phyloP scores from a whole-genome alignment of 1,140 invertebrate genomes.

The Patella vulgata region DNA sequence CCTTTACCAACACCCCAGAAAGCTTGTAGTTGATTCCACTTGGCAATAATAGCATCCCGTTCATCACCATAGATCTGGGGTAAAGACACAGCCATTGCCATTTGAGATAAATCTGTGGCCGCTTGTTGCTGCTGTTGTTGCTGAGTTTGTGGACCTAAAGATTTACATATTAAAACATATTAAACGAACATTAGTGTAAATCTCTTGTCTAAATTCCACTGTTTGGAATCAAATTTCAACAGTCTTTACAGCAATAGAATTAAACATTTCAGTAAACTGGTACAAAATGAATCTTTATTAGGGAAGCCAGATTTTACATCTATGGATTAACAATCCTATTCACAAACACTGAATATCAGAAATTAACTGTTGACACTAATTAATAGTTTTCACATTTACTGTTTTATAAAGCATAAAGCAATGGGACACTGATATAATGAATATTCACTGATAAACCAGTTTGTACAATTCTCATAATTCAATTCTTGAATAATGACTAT shows the following conservation, averaged over 20 bases:
- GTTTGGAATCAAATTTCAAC: background rate
- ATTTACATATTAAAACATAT: constrained; percentile 5
- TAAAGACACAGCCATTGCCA: constrained; percentile 76
- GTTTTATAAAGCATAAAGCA: no score
- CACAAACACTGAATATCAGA: no score
- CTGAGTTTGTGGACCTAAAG: constrained; percentile 40
- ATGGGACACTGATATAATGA: no score
- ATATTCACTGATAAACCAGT: no score
- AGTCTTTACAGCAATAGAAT: background rate
- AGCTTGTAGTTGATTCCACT: constrained; percentile 94
- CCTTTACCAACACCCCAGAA: constrained; percentile 88
- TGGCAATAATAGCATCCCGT: constrained; percentile 87
- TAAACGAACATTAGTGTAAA: constrained; percentile 1
- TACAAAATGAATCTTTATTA: background rate
- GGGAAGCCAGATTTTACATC: background rate
- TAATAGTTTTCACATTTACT: no score
- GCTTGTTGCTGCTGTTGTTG: constrained; percentile 72
- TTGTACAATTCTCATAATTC: background rate
- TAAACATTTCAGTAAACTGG: no score
- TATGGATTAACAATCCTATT: background rate
- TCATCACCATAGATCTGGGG: constrained; percentile 92
- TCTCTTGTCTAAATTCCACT: background rate
- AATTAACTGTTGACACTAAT: no score
- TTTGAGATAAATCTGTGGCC: constrained; percentile 72
- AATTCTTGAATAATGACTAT: background rate